Base-by-base conservation (phyloP, 2,113 vertebrate species). In the Oncorhynchus gorbuscha region DNA sequence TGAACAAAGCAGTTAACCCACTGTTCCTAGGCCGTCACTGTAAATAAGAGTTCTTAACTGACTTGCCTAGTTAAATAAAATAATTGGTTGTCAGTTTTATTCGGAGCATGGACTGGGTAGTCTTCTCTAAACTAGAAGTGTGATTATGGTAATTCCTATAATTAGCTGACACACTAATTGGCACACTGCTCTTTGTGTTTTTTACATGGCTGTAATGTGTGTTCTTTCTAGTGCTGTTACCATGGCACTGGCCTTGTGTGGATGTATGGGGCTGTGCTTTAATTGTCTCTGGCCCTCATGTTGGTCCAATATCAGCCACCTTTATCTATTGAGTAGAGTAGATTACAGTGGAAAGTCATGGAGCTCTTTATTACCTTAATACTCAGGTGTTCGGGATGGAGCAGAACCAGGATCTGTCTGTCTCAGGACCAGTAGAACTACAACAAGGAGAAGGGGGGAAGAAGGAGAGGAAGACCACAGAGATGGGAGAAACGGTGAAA, bases 381-480 rank as follows among this genome's bases (percentile, higher is more conserved):
- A 1, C 13, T 5, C 91, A 98, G 97, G 97, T 98, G 80, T 98
- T 98, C 92, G 97, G 97, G 87, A 93, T 98, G 89, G 94, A 97
- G 93, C 95, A 92, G 90, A 92, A 91, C 91, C 93, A 93, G 88
- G 94, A 94, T 92, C 94, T 94, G 85, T 91, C 90, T 87, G 92
- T 93, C 89, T 89, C 91, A 86, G 76, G 92, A 88, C 92, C 93
- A 87, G 91, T 85, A 86, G 92, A 12, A 45, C 39, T 45, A 9
- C 39, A 93, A 85, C 81, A 88, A 71, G 69, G 81, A 70, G 76
- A 18, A 91, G 90, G 94, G 92, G 93, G 89, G 93, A 92, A 91
- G 82, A 86, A 93, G 86, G 93, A 92, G 92, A 93, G 93, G 93
- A 90, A 92, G 86, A 51, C 92, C 81, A 68, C 91, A 86, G 90